A percentile compares a stretch with the other conserved stretches of the same genome.
phyloP scores from a whole-genome alignment of 92 coral and sea anemone genomes.

The Palythoa grandis region DNA sequence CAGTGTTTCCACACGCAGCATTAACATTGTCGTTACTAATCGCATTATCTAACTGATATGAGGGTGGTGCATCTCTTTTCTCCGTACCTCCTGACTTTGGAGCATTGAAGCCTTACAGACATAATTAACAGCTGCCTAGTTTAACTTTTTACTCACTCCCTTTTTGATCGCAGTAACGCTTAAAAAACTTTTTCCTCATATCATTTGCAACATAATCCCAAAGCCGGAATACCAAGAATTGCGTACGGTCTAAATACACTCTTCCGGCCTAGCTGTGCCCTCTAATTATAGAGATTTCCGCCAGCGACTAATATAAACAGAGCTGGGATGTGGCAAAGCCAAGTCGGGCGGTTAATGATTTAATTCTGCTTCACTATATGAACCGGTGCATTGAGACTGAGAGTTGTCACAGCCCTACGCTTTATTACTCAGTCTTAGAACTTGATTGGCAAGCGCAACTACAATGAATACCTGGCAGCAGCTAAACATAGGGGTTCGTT shows the following conservation, averaged over 20 bases:
- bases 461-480: not conserved
- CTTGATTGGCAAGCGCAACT: not conserved
- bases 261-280: conserved; percentile 64
- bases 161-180: not conserved
- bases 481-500: not conserved
- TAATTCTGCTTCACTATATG: too few relatives aligned
- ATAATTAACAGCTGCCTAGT: not conserved
- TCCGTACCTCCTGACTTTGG: too few relatives aligned
- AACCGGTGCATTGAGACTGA: not conserved
- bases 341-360: not conserved
- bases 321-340: not conserved
- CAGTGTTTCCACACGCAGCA: too few relatives aligned
- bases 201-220: not conserved
- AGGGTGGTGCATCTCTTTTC: not conserved
- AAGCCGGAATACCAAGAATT: conserved; percentile 14
- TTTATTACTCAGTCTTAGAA: not conserved
- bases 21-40: not conserved
- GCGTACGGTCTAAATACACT: conserved; percentile 58
- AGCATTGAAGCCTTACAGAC: too few relatives aligned
- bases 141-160: not conserved
- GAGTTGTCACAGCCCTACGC: not conserved
- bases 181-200: conserved; percentile 4
- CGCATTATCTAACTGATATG: not conserved
- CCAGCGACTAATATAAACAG: conserved; percentile 67
- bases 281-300: conserved; percentile 70